Conservation (phyloP, 2,797 vertebrate species). For the Myripristis jacobus region DNA sequence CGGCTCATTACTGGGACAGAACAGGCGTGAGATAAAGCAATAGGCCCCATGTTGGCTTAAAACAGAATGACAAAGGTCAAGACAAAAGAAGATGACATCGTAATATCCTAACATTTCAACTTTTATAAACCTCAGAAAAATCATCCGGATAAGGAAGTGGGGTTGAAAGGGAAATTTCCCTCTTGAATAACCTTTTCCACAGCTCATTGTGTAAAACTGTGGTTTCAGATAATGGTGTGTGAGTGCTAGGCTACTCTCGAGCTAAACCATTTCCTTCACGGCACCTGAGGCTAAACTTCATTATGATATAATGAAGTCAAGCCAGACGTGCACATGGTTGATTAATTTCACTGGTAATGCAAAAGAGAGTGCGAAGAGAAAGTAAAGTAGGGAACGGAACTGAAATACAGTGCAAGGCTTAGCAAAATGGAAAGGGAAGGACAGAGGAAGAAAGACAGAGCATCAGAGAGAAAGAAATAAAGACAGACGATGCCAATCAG, state of each 20-base stretch:
- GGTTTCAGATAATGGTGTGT: conserved; percentile 51
- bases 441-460: conserved; percentile 16
- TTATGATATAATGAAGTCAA: conserved; percentile 73
- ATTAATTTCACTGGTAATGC: conserved; percentile 68
- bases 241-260: conserved; percentile 52
- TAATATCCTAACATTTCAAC: conserved; percentile 61
- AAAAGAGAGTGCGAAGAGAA: conserved; percentile 28
- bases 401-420: not conserved
- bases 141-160: conserved; percentile 48
- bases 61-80: conserved; percentile 73
- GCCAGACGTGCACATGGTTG: conserved; percentile 71
- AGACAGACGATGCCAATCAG: conserved; percentile 8
- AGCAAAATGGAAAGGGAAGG: not conserved
- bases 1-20: conserved; percentile 77
- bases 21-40: conserved; percentile 69
- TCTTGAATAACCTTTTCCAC: conserved; percentile 51
- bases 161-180: conserved; percentile 35
- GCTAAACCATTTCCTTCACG: conserved; percentile 65
- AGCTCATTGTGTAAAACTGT: conserved; percentile 58
- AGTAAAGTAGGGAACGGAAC: conserved; percentile 6
- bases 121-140: conserved; percentile 69
- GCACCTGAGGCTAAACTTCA: conserved; percentile 78
- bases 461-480: not conserved
- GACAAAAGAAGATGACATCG: conserved; percentile 49
- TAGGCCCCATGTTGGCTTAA: conserved; percentile 63